These are phyloP conservation scores for Chloropsis hardwickii DNA, from an alignment of 2,113 vertebrate species.

Conservation along the genomic window DNA sequence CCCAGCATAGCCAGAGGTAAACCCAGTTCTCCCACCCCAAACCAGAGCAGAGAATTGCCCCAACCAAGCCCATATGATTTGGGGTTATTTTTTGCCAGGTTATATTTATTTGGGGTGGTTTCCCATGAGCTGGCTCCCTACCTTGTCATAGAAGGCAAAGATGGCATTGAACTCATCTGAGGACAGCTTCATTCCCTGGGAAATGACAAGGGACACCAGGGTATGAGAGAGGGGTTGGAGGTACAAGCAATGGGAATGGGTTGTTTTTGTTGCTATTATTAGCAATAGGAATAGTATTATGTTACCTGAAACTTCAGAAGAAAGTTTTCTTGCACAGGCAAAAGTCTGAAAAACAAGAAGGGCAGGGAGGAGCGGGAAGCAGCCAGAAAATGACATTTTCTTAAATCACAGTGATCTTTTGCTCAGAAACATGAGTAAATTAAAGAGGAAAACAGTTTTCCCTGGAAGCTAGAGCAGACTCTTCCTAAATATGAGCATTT, in stretches of 20 bases:
- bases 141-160: constrained; percentile 94
- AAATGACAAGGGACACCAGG: not conserved
- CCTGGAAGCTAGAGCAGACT: not conserved
- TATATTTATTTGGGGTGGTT: fast-evolving
- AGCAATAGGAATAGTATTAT: not conserved
- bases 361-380: not conserved
- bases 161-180: constrained; percentile 90
- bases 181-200: constrained; percentile 88
- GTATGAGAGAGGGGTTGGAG: not conserved
- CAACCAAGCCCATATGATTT: not conserved
- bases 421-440: not conserved
- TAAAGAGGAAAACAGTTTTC: not conserved
- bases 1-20: not conserved
- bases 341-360: constrained; percentile 76
- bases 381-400: not conserved
- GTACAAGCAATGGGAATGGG: not conserved
- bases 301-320: constrained; percentile 95
- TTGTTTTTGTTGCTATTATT: not conserved
- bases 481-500: not conserved
- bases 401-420: not conserved
- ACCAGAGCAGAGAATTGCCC: not conserved
- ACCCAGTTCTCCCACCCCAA: not conserved
- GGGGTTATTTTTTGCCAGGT: not conserved
- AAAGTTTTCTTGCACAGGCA: constrained; percentile 97
- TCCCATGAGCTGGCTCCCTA: not conserved